Evolutionary conservation across 2,113 vertebrate species (phyloP).

Genomic region (Plotosus lineatus): DNA sequence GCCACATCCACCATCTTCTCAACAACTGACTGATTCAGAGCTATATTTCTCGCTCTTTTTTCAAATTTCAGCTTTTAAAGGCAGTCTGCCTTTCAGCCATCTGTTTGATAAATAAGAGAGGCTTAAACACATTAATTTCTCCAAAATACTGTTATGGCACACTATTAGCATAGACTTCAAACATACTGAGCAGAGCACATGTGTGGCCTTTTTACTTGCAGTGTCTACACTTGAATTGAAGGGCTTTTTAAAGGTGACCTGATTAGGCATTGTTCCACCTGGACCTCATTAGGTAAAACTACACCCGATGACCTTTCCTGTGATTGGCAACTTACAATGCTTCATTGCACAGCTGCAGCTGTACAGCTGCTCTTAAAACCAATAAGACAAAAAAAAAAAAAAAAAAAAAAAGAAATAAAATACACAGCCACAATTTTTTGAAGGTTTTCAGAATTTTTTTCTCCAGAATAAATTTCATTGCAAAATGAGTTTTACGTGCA

Average conservation of each 20-base stretch:
- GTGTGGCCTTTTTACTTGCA: slow-evolving; percentile 38
- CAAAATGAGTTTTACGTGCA: slow-evolving; percentile 24
- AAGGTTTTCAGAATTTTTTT: slow-evolving; percentile 1
- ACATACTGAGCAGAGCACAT: not conserved
- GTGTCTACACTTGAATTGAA: slow-evolving; percentile 19
- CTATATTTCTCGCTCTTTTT: not conserved
- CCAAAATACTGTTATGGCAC: not conserved
- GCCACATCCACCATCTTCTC: not conserved
- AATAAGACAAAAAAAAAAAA: not conserved
- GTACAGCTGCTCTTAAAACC: slow-evolving; percentile 29
- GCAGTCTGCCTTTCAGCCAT: not conserved
- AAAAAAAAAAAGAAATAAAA: not conserved
- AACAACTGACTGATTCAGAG: not conserved
- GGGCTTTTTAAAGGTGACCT: slow-evolving; percentile 43
- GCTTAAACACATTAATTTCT: not conserved
- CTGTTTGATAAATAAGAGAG: not conserved
- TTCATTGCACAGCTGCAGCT: slow-evolving; percentile 27
- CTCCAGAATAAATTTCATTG: not conserved
- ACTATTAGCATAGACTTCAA: not conserved
- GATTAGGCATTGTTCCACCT: slow-evolving; percentile 40
- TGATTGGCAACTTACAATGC: slow-evolving; percentile 32
- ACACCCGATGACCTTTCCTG: slow-evolving; percentile 32
- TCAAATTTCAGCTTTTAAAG: not conserved
- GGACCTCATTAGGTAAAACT: slow-evolving; percentile 42
- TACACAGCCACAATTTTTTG: not conserved